A percentile compares a stretch with the other conserved stretches of the same genome.
Evolutionary conservation across 2,113 vertebrate species (phyloP).

Genomic region (Nyctibius bracteatus): DNA sequence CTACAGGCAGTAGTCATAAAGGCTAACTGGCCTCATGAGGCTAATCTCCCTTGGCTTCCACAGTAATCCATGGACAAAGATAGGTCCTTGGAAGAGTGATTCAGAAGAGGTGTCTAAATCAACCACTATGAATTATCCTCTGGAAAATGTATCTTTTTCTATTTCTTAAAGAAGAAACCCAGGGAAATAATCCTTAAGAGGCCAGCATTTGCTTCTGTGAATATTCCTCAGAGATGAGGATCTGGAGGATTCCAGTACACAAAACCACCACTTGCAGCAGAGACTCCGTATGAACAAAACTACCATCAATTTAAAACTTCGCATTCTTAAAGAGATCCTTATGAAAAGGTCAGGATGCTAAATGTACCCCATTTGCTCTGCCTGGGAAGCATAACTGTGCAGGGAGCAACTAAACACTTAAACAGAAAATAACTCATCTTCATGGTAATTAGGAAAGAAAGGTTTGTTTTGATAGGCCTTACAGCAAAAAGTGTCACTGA

Average conservation of each 20-base stretch:
- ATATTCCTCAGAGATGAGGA: neutral
- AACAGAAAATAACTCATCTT: neutral
- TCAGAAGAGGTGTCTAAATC: neutral
- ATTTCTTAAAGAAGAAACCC: neutral
- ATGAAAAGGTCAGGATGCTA: neutral
- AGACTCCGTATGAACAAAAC: neutral
- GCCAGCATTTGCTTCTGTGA: neutral
- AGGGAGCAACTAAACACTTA: neutral
- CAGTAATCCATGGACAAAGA: neutral
- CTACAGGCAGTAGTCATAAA: constrained; percentile 20
- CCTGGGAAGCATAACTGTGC: neutral
- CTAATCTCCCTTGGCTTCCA: constrained; percentile 15
- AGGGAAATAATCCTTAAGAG: neutral
- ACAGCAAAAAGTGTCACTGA: neutral
- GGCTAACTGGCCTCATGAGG: constrained; percentile 6
- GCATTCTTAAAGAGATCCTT: neutral
- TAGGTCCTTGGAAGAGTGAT: neutral
- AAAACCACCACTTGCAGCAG: neutral
- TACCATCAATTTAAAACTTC: neutral
- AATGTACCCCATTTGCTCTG: neutral
- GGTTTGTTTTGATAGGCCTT: neutral
- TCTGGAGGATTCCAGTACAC: neutral
- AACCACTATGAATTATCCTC: neutral
- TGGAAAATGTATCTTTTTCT: neutral
- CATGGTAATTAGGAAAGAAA: neutral